A percentile compares a stretch with the other conserved stretches of the same genome.
Evolutionary conservation across 2,888 invertebrate genomes (phyloP).

Genomic region (Conus canariensis): DNA sequence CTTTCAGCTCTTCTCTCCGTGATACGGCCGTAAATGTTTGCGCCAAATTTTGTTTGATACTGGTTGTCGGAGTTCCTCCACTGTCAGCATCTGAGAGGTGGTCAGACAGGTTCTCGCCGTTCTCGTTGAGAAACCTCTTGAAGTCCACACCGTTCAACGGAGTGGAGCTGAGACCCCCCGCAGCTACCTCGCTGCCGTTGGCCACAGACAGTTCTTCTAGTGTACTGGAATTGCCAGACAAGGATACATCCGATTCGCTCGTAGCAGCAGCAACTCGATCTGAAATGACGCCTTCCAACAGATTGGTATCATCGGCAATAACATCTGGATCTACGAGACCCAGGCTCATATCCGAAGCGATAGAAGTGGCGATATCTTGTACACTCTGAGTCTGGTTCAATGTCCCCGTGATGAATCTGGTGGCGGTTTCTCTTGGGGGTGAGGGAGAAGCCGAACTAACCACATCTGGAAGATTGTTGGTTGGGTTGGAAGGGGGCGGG

Average conservation of each 20-base stretch:
- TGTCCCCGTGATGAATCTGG: background rate
- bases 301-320: constrained; percentile 43
- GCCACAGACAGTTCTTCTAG: constrained; percentile 39
- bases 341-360: constrained; percentile 38
- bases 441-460: constrained; percentile 48
- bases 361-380: constrained; percentile 22
- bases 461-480: constrained; percentile 47
- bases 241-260: constrained; percentile 37
- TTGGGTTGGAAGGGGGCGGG: background rate
- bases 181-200: constrained; percentile 47
- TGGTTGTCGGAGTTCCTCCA: background rate
- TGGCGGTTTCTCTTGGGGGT: background rate
- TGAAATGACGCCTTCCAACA: constrained; percentile 31
- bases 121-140: constrained; percentile 17
- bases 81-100: background rate
- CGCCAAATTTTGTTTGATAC: constrained; percentile 14
- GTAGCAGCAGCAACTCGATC: constrained; percentile 19
- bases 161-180: constrained; percentile 57
- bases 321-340: constrained; percentile 41
- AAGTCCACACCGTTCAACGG: constrained; percentile 49
- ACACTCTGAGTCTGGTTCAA: constrained; percentile 39
- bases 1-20: background rate
- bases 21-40: constrained; percentile 10
- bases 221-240: constrained; percentile 35
- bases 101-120: background rate